These are phyloP conservation scores for Sciaenops ocellatus DNA, from an alignment of 2,797 vertebrate species.

Conservation along the genomic window DNA sequence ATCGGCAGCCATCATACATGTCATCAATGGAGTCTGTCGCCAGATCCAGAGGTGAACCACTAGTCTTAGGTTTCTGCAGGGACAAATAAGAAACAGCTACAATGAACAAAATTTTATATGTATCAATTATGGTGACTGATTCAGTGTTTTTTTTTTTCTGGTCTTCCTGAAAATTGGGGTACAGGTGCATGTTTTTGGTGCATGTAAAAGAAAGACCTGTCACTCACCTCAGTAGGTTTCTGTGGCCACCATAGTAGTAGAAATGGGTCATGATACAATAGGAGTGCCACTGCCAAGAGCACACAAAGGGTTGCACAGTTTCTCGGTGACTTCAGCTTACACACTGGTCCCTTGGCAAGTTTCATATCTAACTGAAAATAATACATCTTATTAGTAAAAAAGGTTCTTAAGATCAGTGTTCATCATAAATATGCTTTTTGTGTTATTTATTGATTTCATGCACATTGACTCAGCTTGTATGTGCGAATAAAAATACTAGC, in stretches of 20 bases:
- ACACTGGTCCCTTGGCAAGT: background rate
- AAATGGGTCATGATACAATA: conserved; percentile 49
- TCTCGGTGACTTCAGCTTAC: conserved; percentile 8
- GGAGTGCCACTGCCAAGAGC: conserved; percentile 3
- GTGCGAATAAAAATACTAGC: background rate
- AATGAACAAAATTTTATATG: background rate
- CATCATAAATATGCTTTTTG: background rate
- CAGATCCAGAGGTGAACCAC: conserved; percentile 52
- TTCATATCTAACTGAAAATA: conserved; percentile 42
- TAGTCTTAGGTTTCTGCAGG: conserved; percentile 22
- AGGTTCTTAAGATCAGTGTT: background rate
- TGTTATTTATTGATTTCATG: background rate
- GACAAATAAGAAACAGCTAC: background rate
- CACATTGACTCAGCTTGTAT: background rate
- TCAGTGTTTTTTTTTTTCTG: background rate
- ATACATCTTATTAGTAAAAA: background rate
- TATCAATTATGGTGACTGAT: background rate
- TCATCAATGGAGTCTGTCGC: conserved; percentile 63
- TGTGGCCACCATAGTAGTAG: conserved; percentile 57
- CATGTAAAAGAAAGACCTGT: background rate
- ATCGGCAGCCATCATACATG: conserved; percentile 62
- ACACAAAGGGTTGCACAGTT: conserved; percentile 27
- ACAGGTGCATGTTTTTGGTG: background rate
- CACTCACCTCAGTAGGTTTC: conserved; percentile 47
- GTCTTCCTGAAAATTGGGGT: too few species aligned